phyloP scores from a whole-genome alignment of 1,140 invertebrate genomes.

The Bilobella aurantiaca region DNA sequence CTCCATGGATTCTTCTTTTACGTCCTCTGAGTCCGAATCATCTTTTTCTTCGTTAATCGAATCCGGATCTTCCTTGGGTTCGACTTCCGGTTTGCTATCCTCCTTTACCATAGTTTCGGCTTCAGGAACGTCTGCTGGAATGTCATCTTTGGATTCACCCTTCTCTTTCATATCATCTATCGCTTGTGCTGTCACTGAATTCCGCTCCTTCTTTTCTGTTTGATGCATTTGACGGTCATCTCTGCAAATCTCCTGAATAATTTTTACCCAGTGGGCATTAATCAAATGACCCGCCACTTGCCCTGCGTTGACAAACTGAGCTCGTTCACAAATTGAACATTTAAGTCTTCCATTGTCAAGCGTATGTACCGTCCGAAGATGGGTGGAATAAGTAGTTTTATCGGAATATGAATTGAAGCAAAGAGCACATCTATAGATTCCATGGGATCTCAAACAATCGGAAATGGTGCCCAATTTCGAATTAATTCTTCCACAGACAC shows the following conservation, averaged over 20 bases:
- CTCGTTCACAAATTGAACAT: conserved; percentile 25
- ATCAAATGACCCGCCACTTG: conserved; percentile 29
- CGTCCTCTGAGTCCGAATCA: no score
- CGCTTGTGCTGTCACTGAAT: not conserved
- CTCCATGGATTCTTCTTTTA: no score
- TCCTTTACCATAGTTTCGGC: not conserved
- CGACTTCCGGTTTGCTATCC: no score
- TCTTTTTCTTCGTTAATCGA: no score
- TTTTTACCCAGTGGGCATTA: conserved; percentile 16
- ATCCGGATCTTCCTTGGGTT: no score
- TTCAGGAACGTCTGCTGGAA: not conserved
- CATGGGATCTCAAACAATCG: conserved; percentile 24
- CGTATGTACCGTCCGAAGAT: conserved; percentile 25
- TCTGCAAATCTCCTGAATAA: conserved; percentile 15
- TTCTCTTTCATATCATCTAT: not conserved
- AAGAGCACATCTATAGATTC: conserved; percentile 27
- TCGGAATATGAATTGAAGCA: conserved; percentile 32
- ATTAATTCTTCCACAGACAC: conserved; percentile 18
- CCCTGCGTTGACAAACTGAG: conserved; percentile 19
- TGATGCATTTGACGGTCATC: no score
- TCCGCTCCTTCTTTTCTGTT: not conserved
- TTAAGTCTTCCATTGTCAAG: not conserved
- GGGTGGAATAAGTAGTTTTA: conserved; percentile 15
- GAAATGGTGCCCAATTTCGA: conserved; percentile 19
- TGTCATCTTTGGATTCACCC: not conserved